A percentile compares a stretch with the other conserved stretches of the same genome.
phyloP scores from a whole-genome alignment of 2,113 vertebrate species.

The Climacteris rufus region DNA sequence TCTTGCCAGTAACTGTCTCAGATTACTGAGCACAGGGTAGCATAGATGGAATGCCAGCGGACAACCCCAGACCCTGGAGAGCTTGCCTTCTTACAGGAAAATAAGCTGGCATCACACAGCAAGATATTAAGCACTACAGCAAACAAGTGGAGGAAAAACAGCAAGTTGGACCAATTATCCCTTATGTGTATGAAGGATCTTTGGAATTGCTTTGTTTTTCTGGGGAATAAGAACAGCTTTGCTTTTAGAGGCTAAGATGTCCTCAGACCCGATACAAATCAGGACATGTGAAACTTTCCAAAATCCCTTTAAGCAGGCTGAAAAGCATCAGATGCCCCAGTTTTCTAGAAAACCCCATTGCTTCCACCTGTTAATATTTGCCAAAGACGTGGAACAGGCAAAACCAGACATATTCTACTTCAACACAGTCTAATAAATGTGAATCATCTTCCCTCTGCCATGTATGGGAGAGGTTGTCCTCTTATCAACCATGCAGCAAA shows the following conservation, averaged over 20 bases:
- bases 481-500: neutral
- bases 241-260: neutral
- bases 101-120: neutral
- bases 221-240: neutral
- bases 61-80: neutral
- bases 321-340: neutral
- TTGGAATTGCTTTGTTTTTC: neutral
- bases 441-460: neutral
- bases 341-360: neutral
- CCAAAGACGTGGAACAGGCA: neutral
- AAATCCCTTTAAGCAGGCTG: neutral
- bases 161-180: neutral
- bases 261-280: too few species aligned
- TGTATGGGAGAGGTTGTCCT: neutral
- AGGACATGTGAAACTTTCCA: neutral
- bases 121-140: neutral
- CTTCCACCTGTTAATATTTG: neutral
- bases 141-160: rapidly evolving
- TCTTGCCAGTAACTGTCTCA: neutral
- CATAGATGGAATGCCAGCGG: neutral
- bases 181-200: neutral
- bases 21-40: neutral
- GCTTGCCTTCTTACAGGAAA: neutral
- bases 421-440: neutral
- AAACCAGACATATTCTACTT: neutral